Conservation (phyloP, 2,113 vertebrate species). For the Python bivittatus region DNA sequence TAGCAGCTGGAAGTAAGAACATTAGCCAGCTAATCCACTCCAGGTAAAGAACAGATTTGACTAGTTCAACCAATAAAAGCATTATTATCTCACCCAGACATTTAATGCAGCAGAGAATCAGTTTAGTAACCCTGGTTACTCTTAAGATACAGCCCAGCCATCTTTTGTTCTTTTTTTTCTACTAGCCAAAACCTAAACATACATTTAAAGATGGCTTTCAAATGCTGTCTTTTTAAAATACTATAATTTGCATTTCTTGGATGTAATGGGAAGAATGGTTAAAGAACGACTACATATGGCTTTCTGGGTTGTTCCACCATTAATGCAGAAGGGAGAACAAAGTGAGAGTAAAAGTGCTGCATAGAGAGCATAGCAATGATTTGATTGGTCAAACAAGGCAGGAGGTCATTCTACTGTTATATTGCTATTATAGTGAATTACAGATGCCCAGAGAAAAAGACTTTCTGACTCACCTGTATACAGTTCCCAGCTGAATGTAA, state of each 20-base stretch:
- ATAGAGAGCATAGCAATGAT: neutral
- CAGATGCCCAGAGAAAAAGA: neutral
- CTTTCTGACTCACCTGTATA: conserved; percentile 76
- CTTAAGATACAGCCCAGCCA: neutral
- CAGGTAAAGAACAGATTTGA: conserved; percentile 9
- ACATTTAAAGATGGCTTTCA: neutral
- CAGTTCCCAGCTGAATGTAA: conserved; percentile 90
- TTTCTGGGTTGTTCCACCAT: neutral
- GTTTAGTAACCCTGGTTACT: neutral
- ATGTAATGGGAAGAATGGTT: neutral
- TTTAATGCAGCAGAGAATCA: neutral
- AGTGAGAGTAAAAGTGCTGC: too few relatives aligned
- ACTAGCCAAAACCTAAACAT: neutral
- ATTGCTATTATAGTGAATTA: neutral
- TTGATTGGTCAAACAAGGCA: neutral
- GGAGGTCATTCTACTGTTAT: neutral
- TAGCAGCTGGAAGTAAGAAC: conserved; percentile 57
- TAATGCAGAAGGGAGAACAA: neutral
- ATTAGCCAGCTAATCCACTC: conserved; percentile 49
- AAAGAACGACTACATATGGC: neutral
- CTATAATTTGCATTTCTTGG: neutral
- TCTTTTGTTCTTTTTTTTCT: neutral
- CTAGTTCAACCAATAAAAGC: neutral
- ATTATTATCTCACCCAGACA: neutral
- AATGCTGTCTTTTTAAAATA: neutral